phyloP scores from a whole-genome alignment of 2,113 vertebrate species.

The Oxyruncus cristatus region DNA sequence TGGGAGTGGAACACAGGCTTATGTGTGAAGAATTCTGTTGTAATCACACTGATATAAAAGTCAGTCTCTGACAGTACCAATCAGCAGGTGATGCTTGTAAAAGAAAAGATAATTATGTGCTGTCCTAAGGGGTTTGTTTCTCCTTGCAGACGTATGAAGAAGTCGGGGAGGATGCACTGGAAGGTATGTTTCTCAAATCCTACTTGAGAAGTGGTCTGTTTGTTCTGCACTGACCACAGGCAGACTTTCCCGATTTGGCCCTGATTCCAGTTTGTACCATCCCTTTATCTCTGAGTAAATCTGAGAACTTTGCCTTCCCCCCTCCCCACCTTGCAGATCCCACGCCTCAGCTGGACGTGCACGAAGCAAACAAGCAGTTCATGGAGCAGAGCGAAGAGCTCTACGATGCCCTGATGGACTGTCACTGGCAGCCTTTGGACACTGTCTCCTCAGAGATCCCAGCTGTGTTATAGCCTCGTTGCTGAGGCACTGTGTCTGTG shows the following conservation, averaged over 20 bases:
- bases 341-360: slow-evolving; percentile 80
- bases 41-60: neutral
- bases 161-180: slow-evolving; percentile 83
- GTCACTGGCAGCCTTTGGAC: slow-evolving; percentile 87
- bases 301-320: neutral
- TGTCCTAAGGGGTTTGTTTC: slow-evolving; percentile 8
- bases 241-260: neutral
- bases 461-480: slow-evolving; percentile 46
- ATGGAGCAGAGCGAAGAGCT: slow-evolving; percentile 94
- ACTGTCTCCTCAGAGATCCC: slow-evolving; percentile 77
- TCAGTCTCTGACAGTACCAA: neutral
- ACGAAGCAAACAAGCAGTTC: slow-evolving; percentile 86
- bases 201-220: neutral
- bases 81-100: neutral
- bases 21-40: neutral
- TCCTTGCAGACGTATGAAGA: slow-evolving; percentile 81
- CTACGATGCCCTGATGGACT: slow-evolving; percentile 88
- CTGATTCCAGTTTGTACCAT: neutral
- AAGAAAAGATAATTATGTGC: neutral
- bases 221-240: neutral
- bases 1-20: neutral
- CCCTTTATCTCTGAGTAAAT: neutral
- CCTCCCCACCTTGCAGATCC: slow-evolving; percentile 76
- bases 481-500: neutral
- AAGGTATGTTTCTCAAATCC: slow-evolving; percentile 76